Conservation (phyloP, 35 echinoderm and acorn worm genomes). For the Eucidaris tribuloides region DNA sequence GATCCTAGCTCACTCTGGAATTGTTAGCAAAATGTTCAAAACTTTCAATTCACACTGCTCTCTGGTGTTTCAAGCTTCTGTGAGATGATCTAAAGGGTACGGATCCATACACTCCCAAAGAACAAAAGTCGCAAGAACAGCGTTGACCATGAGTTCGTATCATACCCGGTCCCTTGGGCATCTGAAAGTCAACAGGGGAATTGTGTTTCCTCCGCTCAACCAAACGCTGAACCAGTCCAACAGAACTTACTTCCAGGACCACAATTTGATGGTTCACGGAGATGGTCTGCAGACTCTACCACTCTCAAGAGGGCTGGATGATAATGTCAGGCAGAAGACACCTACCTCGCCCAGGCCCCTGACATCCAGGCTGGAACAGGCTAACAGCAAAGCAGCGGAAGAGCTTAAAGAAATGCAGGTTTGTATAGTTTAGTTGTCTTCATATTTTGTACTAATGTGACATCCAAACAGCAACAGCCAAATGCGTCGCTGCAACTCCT, state of each 20-base stretch:
- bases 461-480: too few relatives aligned
- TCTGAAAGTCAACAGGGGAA: slow-evolving; percentile 19
- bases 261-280: slow-evolving; percentile 23
- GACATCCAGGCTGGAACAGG: slow-evolving; percentile 10
- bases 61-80: too few relatives aligned
- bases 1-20: too few relatives aligned
- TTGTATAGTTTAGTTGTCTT: too few relatives aligned
- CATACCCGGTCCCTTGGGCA: neutral
- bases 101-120: too few relatives aligned
- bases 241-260: neutral
- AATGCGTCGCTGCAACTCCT: too few relatives aligned
- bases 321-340: neutral
- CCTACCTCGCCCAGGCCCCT: neutral
- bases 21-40: too few relatives aligned
- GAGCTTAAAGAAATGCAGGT: slow-evolving; percentile 33
- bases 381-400: slow-evolving; percentile 4
- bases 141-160: neutral
- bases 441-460: too few relatives aligned
- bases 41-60: too few relatives aligned
- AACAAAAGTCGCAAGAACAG: too few relatives aligned
- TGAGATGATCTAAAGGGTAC: too few relatives aligned
- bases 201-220: slow-evolving; percentile 25
- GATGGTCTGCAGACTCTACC: neutral
- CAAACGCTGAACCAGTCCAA: slow-evolving; percentile 10
- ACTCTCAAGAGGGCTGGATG: neutral